Evolutionary conservation across 2,888 invertebrate species (phyloP).

Genomic region (Smittia sp.): DNA sequence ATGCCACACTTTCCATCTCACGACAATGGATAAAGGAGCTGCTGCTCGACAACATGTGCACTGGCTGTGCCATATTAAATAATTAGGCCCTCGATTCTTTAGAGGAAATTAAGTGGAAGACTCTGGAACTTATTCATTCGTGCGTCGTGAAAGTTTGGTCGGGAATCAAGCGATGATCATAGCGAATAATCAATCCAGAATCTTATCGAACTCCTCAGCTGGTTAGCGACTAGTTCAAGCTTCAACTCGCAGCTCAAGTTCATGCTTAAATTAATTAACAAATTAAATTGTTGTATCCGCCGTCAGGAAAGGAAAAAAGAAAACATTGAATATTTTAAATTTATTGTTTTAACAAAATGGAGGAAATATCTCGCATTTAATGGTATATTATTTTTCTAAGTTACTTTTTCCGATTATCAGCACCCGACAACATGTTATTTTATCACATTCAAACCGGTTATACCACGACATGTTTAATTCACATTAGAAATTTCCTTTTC

Average conservation of each 20-base stretch:
- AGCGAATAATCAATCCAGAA: no score
- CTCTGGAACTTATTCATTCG: no score
- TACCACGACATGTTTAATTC: conserved; percentile 41
- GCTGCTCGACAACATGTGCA: conserved; percentile 27
- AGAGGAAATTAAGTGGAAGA: conserved; percentile 8
- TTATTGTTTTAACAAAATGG: conserved; percentile 42
- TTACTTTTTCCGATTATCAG: conserved; percentile 39
- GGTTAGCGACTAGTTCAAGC: no score
- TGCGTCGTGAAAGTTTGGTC: no score
- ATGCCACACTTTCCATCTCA: conserved; percentile 1
- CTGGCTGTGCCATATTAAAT: conserved; percentile 30
- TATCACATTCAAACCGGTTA: conserved; percentile 33
- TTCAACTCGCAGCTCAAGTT: conserved; percentile 7
- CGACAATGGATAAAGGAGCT: neutral
- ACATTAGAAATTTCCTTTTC: conserved; percentile 40
- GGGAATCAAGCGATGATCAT: no score
- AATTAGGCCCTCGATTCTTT: conserved; percentile 34
- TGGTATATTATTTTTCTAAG: conserved; percentile 40
- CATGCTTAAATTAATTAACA: conserved; percentile 41
- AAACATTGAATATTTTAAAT: conserved; percentile 41
- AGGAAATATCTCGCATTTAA: conserved; percentile 41
- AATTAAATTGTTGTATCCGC: conserved; percentile 41
- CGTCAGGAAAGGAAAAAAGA: conserved; percentile 19
- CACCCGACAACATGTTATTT: conserved; percentile 36
- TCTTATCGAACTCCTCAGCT: no score